Percentiles rank a stretch among this genome's conserved stretches.
phyloP scores from a whole-genome alignment of 1,140 invertebrate species.

The Xylocopa sonorina region DNA sequence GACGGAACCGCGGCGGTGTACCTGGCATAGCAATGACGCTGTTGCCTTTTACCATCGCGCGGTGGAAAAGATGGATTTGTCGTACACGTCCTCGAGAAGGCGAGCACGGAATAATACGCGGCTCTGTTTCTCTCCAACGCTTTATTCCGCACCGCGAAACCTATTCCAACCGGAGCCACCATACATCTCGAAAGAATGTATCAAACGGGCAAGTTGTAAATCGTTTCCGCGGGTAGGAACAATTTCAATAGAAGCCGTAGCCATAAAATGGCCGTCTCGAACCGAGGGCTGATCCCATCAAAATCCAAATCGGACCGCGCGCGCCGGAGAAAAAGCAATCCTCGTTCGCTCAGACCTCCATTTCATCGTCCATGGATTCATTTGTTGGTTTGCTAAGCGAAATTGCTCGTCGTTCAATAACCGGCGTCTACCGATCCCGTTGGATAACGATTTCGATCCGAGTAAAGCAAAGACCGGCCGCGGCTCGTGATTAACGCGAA shows the following conservation, averaged over 20 bases:
- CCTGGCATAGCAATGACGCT: too few relatives aligned
- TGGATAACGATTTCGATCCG: slow-evolving; percentile 52
- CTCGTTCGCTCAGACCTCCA: neutral
- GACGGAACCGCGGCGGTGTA: too few relatives aligned
- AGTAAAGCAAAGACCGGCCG: slow-evolving; percentile 55
- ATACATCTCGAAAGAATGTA: too few relatives aligned
- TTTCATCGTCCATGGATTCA: slow-evolving; percentile 35
- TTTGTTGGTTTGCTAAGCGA: slow-evolving; percentile 48
- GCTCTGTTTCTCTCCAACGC: neutral
- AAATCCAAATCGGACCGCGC: neutral
- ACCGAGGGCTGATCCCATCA: slow-evolving; percentile 1
- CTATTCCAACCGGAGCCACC: too few relatives aligned
- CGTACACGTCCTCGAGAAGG: neutral
- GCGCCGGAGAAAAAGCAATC: slow-evolving; percentile 37
- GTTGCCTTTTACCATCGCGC: neutral
- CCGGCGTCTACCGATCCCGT: slow-evolving; percentile 53
- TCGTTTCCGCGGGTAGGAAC: neutral
- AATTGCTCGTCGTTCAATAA: slow-evolving; percentile 57
- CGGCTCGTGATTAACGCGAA: slow-evolving; percentile 27
- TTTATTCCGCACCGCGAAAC: too few relatives aligned
- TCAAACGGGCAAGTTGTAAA: too few relatives aligned
- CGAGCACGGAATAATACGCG: neutral
- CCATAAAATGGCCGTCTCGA: neutral
- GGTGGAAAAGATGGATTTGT: slow-evolving; percentile 1
- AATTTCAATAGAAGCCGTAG: too few relatives aligned